Base-by-base conservation (phyloP, 1,140 invertebrate species). In the Drosophila sp. region DNA sequence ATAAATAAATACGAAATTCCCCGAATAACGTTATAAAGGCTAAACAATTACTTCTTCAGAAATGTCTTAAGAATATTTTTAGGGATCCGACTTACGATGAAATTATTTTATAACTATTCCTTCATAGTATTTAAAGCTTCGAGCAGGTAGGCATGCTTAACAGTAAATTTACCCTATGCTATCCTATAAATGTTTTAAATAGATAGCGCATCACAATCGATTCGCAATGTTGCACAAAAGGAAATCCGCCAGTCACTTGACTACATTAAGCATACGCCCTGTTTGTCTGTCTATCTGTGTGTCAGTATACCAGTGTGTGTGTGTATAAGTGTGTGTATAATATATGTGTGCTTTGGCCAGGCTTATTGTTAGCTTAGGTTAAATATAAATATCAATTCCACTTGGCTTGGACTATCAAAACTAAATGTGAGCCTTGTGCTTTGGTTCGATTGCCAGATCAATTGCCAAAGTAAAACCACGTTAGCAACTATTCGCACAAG, bases 371-470 rank as follows among this genome's bases (percentile, higher is more conserved):
- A 62, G 78, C 83, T 87, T 78, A 77, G 65, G 82, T 89, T 86
- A 89, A 86, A 86, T 86, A 82, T 87, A 86, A 86, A 86, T 89
- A 86, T 86, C 83, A 87, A 86, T 87, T 86, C 81, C 78, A 40
- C 11, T 66, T 71, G 16, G 63, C 61, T 69, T 36, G 71, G 54
- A 41, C 80, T 59, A 59, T 67, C 70, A 72, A 56, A 83, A 87
- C 82, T 82, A 86, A 86, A 86, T 89, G 75, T 56, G 58, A 72
- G 82, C 61, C 58, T 70, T 59, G 78, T 72, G 57, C 45, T 45
- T 66, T 53, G 54, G 13, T 29, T 66, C 75, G 78, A 89, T 86
- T 86, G 79, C 78, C 82, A 78, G 82, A 87, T 86, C 82, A 86
- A 87, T 86, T 82, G 82, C 63, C 78, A 71, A 86, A 83, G 76